A percentile compares a stretch with the other conserved stretches of the same genome.
phyloP scores from a whole-genome alignment of 2,797 vertebrate species.

The Mionectes olivaceus region DNA sequence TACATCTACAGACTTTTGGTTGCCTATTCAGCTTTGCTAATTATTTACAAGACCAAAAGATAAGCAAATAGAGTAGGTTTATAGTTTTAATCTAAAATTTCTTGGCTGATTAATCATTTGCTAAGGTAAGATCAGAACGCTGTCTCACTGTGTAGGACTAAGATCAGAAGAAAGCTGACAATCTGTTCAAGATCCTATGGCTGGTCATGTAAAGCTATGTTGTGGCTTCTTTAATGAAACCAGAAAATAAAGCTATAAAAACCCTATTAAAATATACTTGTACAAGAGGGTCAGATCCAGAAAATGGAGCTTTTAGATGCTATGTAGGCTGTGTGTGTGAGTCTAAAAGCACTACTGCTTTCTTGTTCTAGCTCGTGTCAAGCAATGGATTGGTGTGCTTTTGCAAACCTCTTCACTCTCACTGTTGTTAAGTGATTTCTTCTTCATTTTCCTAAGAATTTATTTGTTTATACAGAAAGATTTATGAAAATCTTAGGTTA shows the following conservation, averaged over 20 bases:
- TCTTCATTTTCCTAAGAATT: background rate
- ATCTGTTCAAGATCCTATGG: background rate
- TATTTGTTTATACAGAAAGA: background rate
- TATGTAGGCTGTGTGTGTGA: background rate
- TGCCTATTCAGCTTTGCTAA: background rate
- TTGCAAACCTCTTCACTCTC: background rate
- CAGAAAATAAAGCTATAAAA: background rate
- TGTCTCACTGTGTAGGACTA: background rate
- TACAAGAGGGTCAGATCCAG: background rate
- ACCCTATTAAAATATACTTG: background rate
- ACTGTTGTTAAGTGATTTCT: background rate
- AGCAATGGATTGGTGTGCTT: background rate
- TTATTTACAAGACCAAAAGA: background rate
- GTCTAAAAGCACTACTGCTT: background rate
- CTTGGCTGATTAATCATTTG: background rate
- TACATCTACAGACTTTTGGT: background rate
- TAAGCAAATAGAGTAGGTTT: background rate
- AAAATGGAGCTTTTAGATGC: background rate
- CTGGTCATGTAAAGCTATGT: background rate
- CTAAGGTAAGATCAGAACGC: background rate
- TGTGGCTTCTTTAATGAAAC: background rate
- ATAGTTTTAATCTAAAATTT: background rate
- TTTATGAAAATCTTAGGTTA: background rate
- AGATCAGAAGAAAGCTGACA: background rate
- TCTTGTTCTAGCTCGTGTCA: background rate